phyloP scores from a whole-genome alignment of 2,113 vertebrate species.

The Nyctereutes procyonoides region DNA sequence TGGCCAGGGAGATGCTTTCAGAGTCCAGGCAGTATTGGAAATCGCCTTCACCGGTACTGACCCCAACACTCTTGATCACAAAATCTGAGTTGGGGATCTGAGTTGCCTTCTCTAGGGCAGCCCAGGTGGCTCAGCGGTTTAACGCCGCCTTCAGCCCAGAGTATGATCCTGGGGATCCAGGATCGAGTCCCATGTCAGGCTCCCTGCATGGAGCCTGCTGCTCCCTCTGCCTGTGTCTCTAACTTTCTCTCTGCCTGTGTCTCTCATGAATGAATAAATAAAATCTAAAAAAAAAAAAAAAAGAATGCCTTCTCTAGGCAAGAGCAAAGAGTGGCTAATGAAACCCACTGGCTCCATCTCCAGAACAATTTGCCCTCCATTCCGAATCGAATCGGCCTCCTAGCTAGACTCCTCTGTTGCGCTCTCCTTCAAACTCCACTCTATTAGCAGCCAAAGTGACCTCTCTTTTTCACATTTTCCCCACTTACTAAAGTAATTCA shows the following conservation, averaged over 20 bases:
- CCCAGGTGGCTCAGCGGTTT: too few relatives aligned
- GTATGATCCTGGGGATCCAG: too few relatives aligned
- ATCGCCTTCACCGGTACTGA: not conserved
- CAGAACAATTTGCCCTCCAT: not conserved
- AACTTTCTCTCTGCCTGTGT: too few relatives aligned
- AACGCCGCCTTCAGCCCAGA: too few relatives aligned
- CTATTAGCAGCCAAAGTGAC: not conserved
- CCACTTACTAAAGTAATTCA: constrained; percentile 34
- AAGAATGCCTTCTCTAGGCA: not conserved
- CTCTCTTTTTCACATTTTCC: not conserved
- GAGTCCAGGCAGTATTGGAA: not conserved
- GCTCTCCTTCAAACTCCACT: not conserved
- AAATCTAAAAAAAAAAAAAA: too few relatives aligned
- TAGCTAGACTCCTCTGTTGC: not conserved
- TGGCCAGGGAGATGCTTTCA: not conserved
- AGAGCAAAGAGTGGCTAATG: not conserved
- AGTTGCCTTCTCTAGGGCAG: too few relatives aligned
- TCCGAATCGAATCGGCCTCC: not conserved
- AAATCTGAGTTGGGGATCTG: not conserved
- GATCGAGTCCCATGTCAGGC: too few relatives aligned
- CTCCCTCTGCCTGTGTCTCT: too few relatives aligned
- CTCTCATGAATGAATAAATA: too few relatives aligned
- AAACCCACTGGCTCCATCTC: not conserved
- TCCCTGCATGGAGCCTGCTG: too few relatives aligned
- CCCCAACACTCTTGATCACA: not conserved